Percentiles rank a stretch among this genome's conserved stretches.
phyloP scores from a whole-genome alignment of 37 sponge, comb jelly and placozoan species.

The Agelas oroides region DNA sequence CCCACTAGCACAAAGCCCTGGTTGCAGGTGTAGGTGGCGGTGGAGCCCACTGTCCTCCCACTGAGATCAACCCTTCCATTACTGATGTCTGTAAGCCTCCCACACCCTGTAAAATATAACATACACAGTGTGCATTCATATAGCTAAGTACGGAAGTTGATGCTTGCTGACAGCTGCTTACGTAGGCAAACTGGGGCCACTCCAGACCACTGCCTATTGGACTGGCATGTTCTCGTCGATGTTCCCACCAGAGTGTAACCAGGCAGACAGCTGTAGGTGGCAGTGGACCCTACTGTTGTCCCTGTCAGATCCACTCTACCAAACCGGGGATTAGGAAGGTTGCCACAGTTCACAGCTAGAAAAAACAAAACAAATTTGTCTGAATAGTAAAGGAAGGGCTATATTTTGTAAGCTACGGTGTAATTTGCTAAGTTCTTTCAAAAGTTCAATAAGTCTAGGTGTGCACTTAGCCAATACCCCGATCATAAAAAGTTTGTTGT shows the following conservation, averaged over 20 bases:
- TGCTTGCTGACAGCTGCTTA: constrained; percentile 1
- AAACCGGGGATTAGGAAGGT: background rate
- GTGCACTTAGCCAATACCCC: too few relatives aligned
- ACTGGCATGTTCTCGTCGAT: constrained; percentile 4
- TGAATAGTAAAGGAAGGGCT: too few relatives aligned
- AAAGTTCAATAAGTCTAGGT: too few relatives aligned
- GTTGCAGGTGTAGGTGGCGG: constrained; percentile 46
- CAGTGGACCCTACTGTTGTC: background rate
- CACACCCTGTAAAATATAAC: background rate
- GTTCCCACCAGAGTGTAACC: constrained; percentile 12
- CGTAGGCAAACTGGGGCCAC: constrained; percentile 25
- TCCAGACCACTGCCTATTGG: constrained; percentile 35
- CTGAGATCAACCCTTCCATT: constrained; percentile 42
- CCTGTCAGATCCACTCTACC: constrained; percentile 13
- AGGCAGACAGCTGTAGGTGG: constrained; percentile 7
- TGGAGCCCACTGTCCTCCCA: constrained; percentile 17
- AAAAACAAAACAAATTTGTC: too few relatives aligned
- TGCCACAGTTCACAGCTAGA: constrained; percentile 35
- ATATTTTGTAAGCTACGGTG: too few relatives aligned
- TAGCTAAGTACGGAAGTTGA: too few relatives aligned
- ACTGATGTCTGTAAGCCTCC: too few relatives aligned
- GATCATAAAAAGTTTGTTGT: too few relatives aligned
- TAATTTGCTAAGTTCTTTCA: too few relatives aligned
- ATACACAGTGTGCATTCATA: too few relatives aligned
- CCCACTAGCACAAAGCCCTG: constrained; percentile 41